A percentile compares a stretch with the other conserved stretches of the same genome.
Conservation (phyloP, 2,888 invertebrate genomes). For the Arctia plantaginis region DNA sequence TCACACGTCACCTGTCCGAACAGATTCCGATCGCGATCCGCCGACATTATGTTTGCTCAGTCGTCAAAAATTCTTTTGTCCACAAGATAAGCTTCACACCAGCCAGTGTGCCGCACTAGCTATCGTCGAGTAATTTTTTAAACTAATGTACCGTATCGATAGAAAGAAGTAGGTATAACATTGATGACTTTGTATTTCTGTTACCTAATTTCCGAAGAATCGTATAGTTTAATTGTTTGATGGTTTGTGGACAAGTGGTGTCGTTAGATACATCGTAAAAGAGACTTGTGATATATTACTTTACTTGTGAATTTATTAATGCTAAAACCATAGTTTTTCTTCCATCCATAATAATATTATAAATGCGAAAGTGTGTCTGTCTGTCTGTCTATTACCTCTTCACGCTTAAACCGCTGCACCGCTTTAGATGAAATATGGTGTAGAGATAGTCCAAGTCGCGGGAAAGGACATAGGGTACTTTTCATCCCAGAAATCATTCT, state of each 20-base stretch:
- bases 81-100: constrained; percentile 69
- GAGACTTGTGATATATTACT: background rate
- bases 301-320: background rate
- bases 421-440: no score
- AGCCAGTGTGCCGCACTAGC: constrained; percentile 58
- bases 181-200: constrained; percentile 8
- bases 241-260: background rate
- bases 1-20: constrained; percentile 77
- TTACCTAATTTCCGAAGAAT: background rate
- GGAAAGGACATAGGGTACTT: no score
- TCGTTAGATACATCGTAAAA: background rate
- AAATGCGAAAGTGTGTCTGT: no score
- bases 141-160: constrained; percentile 51
- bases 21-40: constrained; percentile 68
- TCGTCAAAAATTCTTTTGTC: constrained; percentile 82
- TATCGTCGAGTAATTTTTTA: constrained; percentile 54
- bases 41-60: constrained; percentile 79
- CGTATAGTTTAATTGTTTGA: background rate
- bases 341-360: no score
- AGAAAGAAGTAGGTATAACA: constrained; percentile 9
- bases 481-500: no score
- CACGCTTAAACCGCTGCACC: no score
- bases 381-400: no score
- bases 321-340: background rate
- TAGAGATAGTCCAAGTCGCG: no score